Evolutionary conservation across 2,797 vertebrate species (phyloP).

Genomic region (Sebastes nivosus): DNA sequence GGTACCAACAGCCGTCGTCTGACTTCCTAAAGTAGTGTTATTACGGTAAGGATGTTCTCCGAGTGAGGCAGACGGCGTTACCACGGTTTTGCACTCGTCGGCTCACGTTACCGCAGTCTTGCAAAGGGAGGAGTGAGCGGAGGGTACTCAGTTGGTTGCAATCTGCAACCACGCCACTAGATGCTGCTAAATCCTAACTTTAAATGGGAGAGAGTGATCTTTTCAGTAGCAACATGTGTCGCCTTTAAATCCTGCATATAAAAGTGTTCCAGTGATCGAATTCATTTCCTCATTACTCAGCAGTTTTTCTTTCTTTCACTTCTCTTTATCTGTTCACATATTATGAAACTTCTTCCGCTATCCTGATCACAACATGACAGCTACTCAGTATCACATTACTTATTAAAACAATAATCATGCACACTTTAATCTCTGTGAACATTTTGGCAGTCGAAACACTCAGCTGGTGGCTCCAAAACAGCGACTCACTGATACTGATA

Average conservation of each 20-base stretch:
- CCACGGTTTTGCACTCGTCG: too few relatives aligned
- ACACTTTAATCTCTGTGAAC: neutral
- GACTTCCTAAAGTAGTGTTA: too few relatives aligned
- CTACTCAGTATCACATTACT: neutral
- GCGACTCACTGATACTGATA: neutral
- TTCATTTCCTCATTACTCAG: neutral
- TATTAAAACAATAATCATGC: neutral
- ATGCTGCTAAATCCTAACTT: too few relatives aligned
- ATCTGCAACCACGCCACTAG: too few relatives aligned
- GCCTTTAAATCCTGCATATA: neutral
- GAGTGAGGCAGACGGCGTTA: accelerated
- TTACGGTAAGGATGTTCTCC: accelerated
- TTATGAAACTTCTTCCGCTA: neutral
- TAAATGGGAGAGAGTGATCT: too few relatives aligned
- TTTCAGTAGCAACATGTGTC: neutral
- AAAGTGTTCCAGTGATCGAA: neutral
- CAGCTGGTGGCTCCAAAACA: neutral
- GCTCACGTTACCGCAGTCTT: too few relatives aligned
- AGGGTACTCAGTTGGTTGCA: too few relatives aligned
- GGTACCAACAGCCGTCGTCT: accelerated
- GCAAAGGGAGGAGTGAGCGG: too few relatives aligned
- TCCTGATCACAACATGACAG: neutral
- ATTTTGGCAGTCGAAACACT: neutral
- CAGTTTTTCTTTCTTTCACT: neutral
- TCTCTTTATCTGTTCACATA: neutral